Conservation (phyloP, 2,797 vertebrate genomes). For the Parauchenoglanis punctatus region DNA sequence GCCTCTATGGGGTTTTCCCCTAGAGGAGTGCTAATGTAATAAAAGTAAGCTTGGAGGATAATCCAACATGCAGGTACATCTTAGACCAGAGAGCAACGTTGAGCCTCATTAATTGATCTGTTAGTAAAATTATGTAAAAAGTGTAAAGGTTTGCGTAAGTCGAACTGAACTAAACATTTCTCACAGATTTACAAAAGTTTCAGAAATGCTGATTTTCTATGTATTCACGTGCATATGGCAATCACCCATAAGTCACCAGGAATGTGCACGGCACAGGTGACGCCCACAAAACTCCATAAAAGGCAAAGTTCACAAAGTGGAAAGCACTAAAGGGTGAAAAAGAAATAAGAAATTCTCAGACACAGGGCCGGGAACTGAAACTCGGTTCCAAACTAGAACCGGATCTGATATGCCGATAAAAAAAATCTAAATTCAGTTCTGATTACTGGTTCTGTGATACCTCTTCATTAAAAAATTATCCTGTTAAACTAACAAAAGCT, state of each 20-base stretch:
- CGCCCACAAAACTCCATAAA: background rate
- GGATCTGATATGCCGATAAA: too few relatives aligned
- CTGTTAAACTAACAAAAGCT: too few relatives aligned
- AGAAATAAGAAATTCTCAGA: background rate
- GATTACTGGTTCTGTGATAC: too few relatives aligned
- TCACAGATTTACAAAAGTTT: background rate
- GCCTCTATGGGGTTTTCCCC: background rate
- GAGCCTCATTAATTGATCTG: background rate
- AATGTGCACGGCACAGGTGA: background rate
- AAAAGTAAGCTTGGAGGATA: background rate
- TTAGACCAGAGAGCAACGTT: background rate
- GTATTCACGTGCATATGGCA: background rate
- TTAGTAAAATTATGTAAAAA: background rate
- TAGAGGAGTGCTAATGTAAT: background rate
- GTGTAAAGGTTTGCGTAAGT: background rate
- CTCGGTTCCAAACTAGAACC: too few relatives aligned
- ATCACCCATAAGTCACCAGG: background rate
- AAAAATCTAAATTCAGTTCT: too few relatives aligned
- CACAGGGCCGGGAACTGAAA: too few relatives aligned
- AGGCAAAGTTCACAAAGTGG: background rate
- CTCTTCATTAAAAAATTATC: too few relatives aligned
- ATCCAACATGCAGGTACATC: background rate
- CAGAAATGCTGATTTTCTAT: background rate
- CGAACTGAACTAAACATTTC: background rate
- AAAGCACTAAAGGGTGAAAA: background rate